phyloP scores from a whole-genome alignment of 2,888 invertebrate species.

The Amiota minor region DNA sequence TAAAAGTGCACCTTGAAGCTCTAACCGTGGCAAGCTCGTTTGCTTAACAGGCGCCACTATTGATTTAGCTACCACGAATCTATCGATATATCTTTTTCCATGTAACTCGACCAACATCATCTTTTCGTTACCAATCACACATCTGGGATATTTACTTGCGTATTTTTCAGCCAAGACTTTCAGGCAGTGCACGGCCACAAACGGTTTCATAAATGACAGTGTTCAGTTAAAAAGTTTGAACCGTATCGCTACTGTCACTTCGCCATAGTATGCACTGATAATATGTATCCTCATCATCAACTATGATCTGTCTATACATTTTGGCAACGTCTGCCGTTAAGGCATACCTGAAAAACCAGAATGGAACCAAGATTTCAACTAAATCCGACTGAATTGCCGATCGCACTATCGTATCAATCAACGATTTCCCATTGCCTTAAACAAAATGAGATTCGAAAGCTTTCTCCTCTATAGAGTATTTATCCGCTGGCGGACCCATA shows the following conservation, averaged over 20 bases:
- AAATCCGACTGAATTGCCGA: constrained; percentile 34
- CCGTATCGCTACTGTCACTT: constrained; percentile 32
- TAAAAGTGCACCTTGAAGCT: too few species aligned
- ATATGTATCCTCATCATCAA: constrained; percentile 43
- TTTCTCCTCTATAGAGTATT: too few species aligned
- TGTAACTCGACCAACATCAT: constrained; percentile 12
- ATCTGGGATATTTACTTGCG: too few species aligned
- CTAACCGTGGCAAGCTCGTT: too few species aligned
- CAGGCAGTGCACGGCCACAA: constrained; percentile 1
- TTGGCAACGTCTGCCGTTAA: constrained; percentile 52
- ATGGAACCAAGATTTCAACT: constrained; percentile 34
- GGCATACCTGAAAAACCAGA: constrained; percentile 31
- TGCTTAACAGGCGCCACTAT: too few species aligned
- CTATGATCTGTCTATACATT: constrained; percentile 58
- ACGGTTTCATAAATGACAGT: constrained; percentile 53
- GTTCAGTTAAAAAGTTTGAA: constrained; percentile 46
- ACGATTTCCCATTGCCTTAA: constrained; percentile 19
- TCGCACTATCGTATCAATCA: constrained; percentile 31
- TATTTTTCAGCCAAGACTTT: too few species aligned
- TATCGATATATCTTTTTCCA: too few species aligned
- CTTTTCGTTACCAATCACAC: constrained; percentile 5
- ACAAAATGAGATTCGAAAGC: too few species aligned
- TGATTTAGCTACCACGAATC: too few species aligned
- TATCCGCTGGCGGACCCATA: too few species aligned
- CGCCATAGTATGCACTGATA: constrained; percentile 55